phyloP scores from a whole-genome alignment of 1,140 invertebrate species.

The Tyrophagus putrescentiae region DNA sequence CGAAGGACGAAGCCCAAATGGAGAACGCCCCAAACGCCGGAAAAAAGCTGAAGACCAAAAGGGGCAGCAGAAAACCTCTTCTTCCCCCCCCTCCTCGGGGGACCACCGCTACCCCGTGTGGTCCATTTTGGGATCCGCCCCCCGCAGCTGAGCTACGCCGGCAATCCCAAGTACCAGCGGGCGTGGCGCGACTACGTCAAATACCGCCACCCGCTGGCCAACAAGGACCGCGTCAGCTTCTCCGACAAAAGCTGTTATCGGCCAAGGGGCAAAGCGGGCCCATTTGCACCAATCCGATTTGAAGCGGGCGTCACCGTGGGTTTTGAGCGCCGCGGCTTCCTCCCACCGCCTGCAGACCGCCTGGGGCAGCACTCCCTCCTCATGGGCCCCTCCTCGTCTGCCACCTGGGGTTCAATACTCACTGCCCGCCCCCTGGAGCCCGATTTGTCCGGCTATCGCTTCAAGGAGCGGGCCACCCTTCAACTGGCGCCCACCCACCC shows the following conservation, averaged over 20 bases:
- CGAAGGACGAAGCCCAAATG: not conserved
- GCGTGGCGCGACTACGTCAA: conserved; percentile 91
- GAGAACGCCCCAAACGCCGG: not conserved
- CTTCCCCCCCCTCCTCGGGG: too few species aligned
- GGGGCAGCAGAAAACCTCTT: too few species aligned
- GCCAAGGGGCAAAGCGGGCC: too few species aligned
- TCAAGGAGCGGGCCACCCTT: conserved; percentile 70
- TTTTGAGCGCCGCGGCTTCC: too few species aligned
- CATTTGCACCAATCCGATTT: too few species aligned
- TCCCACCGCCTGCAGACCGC: too few species aligned
- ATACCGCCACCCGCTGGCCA: conserved; percentile 80
- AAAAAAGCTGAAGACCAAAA: too few species aligned
- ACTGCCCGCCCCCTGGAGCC: conserved; percentile 63
- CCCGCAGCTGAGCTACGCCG: conserved; percentile 83
- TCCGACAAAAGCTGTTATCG: too few species aligned
- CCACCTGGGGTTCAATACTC: conserved; percentile 83
- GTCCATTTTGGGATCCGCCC: conserved; percentile 91
- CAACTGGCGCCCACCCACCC: conserved; percentile 85
- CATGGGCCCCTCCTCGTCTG: conserved; percentile 78
- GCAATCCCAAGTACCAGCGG: conserved; percentile 89
- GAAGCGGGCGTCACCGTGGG: too few species aligned
- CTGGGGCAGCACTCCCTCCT: conserved; percentile 90
- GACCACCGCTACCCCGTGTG: conserved; percentile 76
- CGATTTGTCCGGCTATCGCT: conserved; percentile 60
- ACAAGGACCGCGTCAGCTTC: conserved; percentile 82